Percentiles rank a stretch among this genome's conserved stretches.
These are phyloP conservation scores for Chlorops oryzae DNA, from an alignment of 1,140 invertebrate genomes.

Conservation along the genomic window DNA sequence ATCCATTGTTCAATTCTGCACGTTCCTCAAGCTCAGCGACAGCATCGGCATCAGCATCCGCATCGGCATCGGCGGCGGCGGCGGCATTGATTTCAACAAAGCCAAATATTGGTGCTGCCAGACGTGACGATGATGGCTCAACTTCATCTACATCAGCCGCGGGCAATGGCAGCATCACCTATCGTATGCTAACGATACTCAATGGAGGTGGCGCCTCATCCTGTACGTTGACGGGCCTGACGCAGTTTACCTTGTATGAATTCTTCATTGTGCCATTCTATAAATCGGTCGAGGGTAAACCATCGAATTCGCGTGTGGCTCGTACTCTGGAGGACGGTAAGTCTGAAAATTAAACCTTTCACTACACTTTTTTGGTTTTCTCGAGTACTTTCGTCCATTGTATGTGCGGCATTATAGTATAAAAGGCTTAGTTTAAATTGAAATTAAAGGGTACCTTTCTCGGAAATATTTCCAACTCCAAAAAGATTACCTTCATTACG, in stretches of 20 bases:
- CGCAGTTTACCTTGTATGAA: conserved; percentile 66
- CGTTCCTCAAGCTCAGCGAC: conserved; percentile 5
- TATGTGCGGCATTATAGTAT: no score
- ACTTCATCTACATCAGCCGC: conserved; percentile 8
- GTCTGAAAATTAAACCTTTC: no score
- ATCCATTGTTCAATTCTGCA: conserved; percentile 29
- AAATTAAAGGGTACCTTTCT: no score
- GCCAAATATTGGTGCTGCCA: conserved; percentile 45
- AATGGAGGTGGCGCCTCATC: conserved; percentile 59
- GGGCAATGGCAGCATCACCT: conserved; percentile 44
- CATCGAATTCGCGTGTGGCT: conserved; percentile 65
- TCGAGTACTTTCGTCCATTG: no score
- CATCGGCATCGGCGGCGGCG: conserved; percentile 28
- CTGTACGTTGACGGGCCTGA: conserved; percentile 61
- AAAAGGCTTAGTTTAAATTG: no score
- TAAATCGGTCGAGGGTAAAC: conserved; percentile 68
- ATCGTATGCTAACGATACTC: conserved; percentile 60
- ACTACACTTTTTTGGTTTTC: no score
- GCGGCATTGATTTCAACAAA: conserved; percentile 43
- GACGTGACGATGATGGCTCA: conserved; percentile 33
- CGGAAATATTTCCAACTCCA: no score
- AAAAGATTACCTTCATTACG: no score
- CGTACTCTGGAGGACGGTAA: conserved; percentile 70
- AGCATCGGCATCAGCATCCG: conserved; percentile 2
- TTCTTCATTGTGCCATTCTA: conserved; percentile 74